phyloP scores from a whole-genome alignment of 2,797 vertebrate species.

The Chiroxiphia lanceolata region DNA sequence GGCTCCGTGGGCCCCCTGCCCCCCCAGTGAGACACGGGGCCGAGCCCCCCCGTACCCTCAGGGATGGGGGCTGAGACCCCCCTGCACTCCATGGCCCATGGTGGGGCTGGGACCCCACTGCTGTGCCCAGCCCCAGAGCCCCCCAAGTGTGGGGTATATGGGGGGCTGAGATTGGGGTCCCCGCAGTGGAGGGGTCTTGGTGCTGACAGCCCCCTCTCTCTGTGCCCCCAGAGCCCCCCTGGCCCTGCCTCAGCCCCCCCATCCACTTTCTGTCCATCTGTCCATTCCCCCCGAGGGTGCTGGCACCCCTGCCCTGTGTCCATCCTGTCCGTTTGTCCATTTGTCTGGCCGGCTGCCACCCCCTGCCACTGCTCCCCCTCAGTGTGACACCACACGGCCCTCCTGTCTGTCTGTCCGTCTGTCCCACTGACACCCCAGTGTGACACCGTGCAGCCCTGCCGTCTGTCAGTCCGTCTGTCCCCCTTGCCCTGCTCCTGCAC shows the following conservation, averaged over 20 bases:
- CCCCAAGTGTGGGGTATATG: background rate
- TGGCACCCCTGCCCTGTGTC: background rate
- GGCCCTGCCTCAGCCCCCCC: background rate
- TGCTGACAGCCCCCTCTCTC: background rate
- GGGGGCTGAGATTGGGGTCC: background rate
- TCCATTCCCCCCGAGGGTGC: background rate
- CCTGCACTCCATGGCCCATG: accelerated
- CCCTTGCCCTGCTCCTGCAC: background rate
- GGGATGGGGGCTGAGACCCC: background rate
- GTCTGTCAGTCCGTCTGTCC: background rate
- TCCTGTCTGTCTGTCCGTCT: background rate
- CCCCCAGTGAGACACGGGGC: background rate
- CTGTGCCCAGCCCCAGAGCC: background rate
- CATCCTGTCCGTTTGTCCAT: background rate
- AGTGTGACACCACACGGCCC: background rate
- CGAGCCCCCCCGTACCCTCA: background rate
- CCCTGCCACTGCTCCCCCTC: background rate
- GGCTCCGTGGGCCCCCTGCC: background rate
- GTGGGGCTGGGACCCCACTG: background rate
- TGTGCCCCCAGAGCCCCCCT: background rate
- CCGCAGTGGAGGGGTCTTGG: background rate
- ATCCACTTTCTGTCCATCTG: accelerated
- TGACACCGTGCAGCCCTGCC: background rate
- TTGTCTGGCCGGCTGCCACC: background rate
- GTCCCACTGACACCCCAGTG: background rate